A percentile compares a stretch with the other conserved stretches of the same genome.
phyloP scores from a whole-genome alignment of 2,113 vertebrate species.

The Anhinga rufa region DNA sequence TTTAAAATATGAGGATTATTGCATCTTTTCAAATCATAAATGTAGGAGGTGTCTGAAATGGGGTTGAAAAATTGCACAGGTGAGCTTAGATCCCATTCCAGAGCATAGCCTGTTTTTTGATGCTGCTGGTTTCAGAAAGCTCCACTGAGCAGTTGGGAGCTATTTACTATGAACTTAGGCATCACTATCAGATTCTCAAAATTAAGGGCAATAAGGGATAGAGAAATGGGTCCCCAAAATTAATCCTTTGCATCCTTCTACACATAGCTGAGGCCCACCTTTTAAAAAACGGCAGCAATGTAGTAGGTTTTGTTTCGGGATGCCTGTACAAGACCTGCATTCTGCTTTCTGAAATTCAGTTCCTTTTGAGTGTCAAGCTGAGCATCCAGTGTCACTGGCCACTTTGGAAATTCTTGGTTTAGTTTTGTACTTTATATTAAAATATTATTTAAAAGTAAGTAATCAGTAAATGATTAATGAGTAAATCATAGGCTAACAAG shows the following conservation, averaged over 20 bases:
- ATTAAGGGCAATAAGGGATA: neutral
- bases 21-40: neutral
- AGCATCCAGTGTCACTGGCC: neutral
- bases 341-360: neutral
- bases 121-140: neutral
- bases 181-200: neutral
- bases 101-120: neutral
- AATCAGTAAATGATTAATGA: neutral
- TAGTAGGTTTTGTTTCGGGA: neutral
- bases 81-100: neutral
- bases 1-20: neutral
- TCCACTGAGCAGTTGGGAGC: neutral
- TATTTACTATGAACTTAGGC: neutral
- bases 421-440: neutral
- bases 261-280: neutral
- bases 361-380: neutral
- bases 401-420: neutral
- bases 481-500: neutral
- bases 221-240: neutral
- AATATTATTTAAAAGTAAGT: neutral
- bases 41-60: neutral
- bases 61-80: neutral
- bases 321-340: neutral
- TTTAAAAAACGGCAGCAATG: neutral
- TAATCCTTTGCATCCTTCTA: neutral